Percentiles rank a stretch among this genome's conserved stretches.
phyloP scores from a whole-genome alignment of 2,113 vertebrate species.

The Ciconia boyciana region DNA sequence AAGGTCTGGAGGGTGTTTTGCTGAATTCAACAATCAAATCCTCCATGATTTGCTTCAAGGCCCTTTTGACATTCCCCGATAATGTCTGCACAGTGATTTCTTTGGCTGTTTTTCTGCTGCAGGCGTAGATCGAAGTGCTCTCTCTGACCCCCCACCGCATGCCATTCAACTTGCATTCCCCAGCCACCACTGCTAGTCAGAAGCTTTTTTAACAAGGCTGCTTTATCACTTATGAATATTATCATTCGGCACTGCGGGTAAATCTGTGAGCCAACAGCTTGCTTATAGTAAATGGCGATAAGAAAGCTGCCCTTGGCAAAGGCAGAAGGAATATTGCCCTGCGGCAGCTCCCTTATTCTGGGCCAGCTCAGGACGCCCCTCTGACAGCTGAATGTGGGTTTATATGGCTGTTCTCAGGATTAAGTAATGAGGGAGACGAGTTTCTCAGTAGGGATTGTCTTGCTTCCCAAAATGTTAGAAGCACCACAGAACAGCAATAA shows the following conservation, averaged over 20 bases:
- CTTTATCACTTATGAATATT: neutral
- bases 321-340: neutral
- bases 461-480: neutral
- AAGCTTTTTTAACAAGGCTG: neutral
- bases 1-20: neutral
- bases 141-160: neutral
- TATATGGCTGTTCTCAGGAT: neutral
- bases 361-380: neutral
- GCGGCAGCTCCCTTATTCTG: neutral
- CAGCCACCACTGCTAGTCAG: neutral
- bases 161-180: neutral
- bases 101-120: neutral
- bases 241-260: neutral
- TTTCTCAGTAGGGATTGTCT: neutral
- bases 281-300: neutral
- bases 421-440: neutral
- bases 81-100: neutral
- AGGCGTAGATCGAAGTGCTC: neutral
- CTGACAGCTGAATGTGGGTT: neutral
- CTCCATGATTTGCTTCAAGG: neutral
- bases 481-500: neutral
- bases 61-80: neutral
- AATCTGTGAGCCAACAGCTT: neutral
- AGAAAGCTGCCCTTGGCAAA: neutral
- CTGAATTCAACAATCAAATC: neutral